Evolutionary conservation across 92 coral and sea anemone species (phyloP).

Genomic region (Anthopleura xanthogrammica): DNA sequence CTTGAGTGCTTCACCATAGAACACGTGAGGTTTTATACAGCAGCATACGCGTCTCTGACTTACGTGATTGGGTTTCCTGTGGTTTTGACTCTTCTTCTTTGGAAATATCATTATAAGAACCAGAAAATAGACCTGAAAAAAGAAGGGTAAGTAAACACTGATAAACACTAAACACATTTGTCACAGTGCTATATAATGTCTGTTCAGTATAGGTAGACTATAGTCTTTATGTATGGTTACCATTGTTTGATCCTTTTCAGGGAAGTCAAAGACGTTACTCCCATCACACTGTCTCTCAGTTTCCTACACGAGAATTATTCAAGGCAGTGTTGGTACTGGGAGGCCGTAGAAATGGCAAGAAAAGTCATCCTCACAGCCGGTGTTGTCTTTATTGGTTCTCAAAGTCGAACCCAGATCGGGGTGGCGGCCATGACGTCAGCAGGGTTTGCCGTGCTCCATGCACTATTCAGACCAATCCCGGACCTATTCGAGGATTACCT

Average conservation of each 20-base stretch:
- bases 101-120: conserved; percentile 13
- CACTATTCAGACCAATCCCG: conserved; percentile 20
- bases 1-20: not conserved
- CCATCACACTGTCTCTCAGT: not conserved
- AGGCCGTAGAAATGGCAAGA: conserved; percentile 29
- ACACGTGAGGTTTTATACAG: not conserved
- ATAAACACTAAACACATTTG: not conserved
- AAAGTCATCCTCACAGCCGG: conserved; percentile 37
- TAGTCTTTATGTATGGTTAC: no score
- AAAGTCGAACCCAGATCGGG: conserved; percentile 45
- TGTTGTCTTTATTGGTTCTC: conserved; percentile 27
- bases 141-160: not conserved
- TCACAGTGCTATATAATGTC: no score
- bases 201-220: not conserved
- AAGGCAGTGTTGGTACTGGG: conserved; percentile 36
- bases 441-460: conserved; percentile 32
- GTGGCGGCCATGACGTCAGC: conserved; percentile 38
- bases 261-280: not conserved
- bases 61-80: conserved; percentile 29
- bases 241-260: not conserved
- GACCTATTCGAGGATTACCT: conserved; percentile 32
- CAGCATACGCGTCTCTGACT: conserved; percentile 11
- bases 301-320: conserved; percentile 39
- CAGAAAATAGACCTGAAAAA: not conserved
- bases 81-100: conserved; percentile 12